phyloP scores from a whole-genome alignment of 2,797 vertebrate species.

The Triplophysa yarkandensis region DNA sequence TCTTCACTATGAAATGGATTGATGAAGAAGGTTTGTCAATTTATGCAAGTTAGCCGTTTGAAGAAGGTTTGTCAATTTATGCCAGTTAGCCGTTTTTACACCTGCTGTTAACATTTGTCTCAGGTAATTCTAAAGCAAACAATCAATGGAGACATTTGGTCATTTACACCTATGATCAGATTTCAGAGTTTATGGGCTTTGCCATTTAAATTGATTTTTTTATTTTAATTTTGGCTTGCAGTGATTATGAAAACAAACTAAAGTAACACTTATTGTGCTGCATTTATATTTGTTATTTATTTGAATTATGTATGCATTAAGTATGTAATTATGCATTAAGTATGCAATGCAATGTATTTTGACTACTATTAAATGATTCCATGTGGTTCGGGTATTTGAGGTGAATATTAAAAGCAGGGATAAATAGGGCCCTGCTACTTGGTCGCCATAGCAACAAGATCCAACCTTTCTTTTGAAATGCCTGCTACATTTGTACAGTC shows the following conservation, averaged over 20 bases:
- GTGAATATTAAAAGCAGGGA: constrained; percentile 7
- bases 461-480: constrained; percentile 5
- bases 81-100: background rate
- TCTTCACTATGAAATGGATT: constrained; percentile 99
- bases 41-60: constrained; percentile 59
- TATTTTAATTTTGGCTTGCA: no score
- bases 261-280: no score
- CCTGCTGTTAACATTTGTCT: background rate
- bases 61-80: constrained; percentile 83
- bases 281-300: no score
- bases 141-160: background rate
- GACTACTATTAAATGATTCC: no score
- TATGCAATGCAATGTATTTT: no score
- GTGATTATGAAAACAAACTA: no score
- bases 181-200: background rate
- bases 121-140: background rate
- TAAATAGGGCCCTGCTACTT: background rate
- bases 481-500: constrained; percentile 4
- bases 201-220: no score
- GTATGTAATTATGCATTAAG: no score
- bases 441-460: constrained; percentile 32
- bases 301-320: no score
- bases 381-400: background rate
- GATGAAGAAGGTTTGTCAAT: constrained; percentile 90
- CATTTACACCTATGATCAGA: background rate